These are phyloP conservation scores for Exocentrus adspersus DNA, from an alignment of 2,888 invertebrate species.

Conservation along the genomic window DNA sequence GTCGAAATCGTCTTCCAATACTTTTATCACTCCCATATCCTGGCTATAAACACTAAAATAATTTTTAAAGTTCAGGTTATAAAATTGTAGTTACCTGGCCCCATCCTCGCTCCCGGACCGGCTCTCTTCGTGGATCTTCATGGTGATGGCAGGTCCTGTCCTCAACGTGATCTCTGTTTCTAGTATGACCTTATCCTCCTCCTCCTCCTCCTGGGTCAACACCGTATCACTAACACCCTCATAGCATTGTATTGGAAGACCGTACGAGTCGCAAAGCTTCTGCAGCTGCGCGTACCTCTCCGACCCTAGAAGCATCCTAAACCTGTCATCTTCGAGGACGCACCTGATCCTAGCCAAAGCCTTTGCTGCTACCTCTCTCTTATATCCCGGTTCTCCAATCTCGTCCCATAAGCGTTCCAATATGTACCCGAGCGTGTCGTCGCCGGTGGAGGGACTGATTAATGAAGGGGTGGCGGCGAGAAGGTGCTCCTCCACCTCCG, in stretches of 20 bases:
- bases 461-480: slow-evolving; percentile 63
- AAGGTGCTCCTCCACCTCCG: slow-evolving; percentile 70
- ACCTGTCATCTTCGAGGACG: slow-evolving; percentile 71
- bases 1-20: slow-evolving; percentile 69
- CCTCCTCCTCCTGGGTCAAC: slow-evolving; percentile 22
- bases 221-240: slow-evolving; percentile 36
- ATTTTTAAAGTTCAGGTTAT: too few relatives aligned
- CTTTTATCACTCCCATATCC: slow-evolving; percentile 67
- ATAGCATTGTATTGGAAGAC: slow-evolving; percentile 53
- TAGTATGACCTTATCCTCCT: slow-evolving; percentile 75
- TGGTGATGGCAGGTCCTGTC: slow-evolving; percentile 82
- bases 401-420: slow-evolving; percentile 36
- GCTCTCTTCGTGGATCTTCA: slow-evolving; percentile 82
- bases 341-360: slow-evolving; percentile 75
- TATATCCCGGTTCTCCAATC: slow-evolving; percentile 38
- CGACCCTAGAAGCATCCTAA: slow-evolving; percentile 65
- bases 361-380: slow-evolving; percentile 74
- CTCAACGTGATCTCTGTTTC: slow-evolving; percentile 87
- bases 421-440: slow-evolving; percentile 32
- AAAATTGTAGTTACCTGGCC: slow-evolving; percentile 49
- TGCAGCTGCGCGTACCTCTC: slow-evolving; percentile 66
- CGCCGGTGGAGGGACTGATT: slow-evolving; percentile 29
- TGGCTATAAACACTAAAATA: too few relatives aligned
- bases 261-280: slow-evolving; percentile 71
- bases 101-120: slow-evolving; percentile 54